Evolutionary conservation across 2,797 vertebrate genomes (phyloP), one percentile per base, ranked within the genome.

Genomic region (Leuciscus waleckii): DNA sequence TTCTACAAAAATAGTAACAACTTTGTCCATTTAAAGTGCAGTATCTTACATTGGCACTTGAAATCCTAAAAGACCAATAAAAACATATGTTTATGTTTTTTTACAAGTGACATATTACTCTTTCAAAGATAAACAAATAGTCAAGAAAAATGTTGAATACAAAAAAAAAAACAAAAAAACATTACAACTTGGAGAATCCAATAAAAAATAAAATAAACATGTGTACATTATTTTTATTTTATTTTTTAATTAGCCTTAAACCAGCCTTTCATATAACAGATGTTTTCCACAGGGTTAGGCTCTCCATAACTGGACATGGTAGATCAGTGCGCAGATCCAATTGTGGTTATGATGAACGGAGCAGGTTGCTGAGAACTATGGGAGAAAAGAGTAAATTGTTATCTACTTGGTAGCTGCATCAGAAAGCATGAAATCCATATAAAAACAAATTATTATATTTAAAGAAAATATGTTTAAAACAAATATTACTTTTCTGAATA

Each of bases 321-420:
- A 56, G 51, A 19, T 32, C 58, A 68, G 43, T 49, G 14, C 26
- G 32, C 23, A 4, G 3, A 56, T 70, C 71, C 51, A 49, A 54
- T 8, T 29, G 29, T 68, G 82, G 89, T 89, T 94, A 94, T 49
- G 92, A 93, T 0, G 88, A 87, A 81, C 63, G 89, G 77, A 95
- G 91, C 82, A 95, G 90, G 90, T 93, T 93, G 87, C 93, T 95
- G 84, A 93, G 73, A 87, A 90, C 94, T 95, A 46, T 43, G 35
- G 89, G 16, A 69, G 10, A 86, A 41, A 79, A 85, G 9, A 85
- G 23, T 83, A 5, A 85, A 11, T 41, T n/a, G 5, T 39, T 21
- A 74, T 17, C 37, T 19, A 23, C 43, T 26, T 19, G 16, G 9
- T 41, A 7, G 46, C 46, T 49, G n/a, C 16, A 39, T 26, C 35